A percentile compares a stretch with the other conserved stretches of the same genome.
Conservation (phyloP, 2,888 invertebrate species). For the Monoplex corrugatus region DNA sequence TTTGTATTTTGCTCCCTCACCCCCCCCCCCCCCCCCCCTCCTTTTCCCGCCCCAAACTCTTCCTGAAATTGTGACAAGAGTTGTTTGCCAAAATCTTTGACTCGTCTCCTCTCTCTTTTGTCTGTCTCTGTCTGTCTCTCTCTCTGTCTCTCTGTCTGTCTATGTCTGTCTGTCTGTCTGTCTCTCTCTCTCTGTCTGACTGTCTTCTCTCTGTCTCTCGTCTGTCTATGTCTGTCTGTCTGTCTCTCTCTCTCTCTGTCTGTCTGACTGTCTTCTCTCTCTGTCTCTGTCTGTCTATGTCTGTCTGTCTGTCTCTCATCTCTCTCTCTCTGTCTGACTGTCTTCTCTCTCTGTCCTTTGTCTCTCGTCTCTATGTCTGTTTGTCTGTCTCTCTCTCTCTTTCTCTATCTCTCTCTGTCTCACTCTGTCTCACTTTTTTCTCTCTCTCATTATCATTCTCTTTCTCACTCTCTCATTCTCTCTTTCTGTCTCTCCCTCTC, state of each 20-base stretch:
- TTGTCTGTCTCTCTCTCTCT: constrained; percentile 37
- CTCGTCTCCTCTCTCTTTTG: not conserved
- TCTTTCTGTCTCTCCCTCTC: not conserved
- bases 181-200: not conserved
- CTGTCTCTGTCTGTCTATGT: not conserved
- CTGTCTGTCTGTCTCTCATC: not conserved
- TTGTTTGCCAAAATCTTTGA: too few relatives aligned
- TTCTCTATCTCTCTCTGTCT: not conserved
- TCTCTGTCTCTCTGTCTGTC: constrained; percentile 29
- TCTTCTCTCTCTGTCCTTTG: not conserved
- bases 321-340: too few relatives aligned
- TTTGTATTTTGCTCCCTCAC: too few relatives aligned
- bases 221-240: not conserved
- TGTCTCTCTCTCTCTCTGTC: not conserved
- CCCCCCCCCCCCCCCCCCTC: too few relatives aligned
- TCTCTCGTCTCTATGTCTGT: not conserved
- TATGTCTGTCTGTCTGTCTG: not conserved
- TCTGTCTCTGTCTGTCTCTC: too few relatives aligned
- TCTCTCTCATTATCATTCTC: not conserved
- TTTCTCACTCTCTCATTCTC: not conserved
- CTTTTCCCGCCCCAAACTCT: too few relatives aligned
- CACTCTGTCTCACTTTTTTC: not conserved
- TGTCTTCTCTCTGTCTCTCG: not conserved
- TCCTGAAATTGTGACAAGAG: too few relatives aligned
- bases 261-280: not conserved